These are phyloP conservation scores for Parnassius mnemosyne DNA, from an alignment of 2,888 invertebrate genomes.

Conservation along the genomic window DNA sequence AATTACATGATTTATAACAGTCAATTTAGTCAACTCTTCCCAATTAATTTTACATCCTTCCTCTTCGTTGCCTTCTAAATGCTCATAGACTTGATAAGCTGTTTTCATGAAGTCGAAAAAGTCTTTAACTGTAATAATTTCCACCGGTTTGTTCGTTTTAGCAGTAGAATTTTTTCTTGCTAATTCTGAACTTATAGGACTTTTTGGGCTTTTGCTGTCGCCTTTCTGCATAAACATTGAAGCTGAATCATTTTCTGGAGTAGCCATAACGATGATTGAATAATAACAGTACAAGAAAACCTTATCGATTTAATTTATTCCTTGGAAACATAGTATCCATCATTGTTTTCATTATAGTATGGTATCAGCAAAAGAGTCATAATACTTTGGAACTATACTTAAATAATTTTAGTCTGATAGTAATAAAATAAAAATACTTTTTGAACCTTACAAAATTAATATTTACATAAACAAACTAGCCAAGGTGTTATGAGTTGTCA, in stretches of 20 bases:
- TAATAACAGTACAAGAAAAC: conserved; percentile 12
- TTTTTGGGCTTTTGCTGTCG: conserved; percentile 46
- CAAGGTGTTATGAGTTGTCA: conserved; percentile 13
- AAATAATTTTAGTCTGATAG: conserved; percentile 12
- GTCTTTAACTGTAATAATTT: conserved; percentile 84
- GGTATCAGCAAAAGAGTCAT: conserved; percentile 1
- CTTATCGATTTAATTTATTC: conserved; percentile 28
- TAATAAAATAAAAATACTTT: conserved; percentile 17
- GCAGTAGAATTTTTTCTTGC: conserved; percentile 48
- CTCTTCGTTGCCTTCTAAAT: conserved; percentile 67
- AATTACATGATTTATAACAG: conserved; percentile 71
- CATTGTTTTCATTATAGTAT: background rate
- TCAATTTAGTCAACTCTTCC: conserved; percentile 75
- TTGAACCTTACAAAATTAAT: conserved; percentile 15
- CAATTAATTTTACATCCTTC: conserved; percentile 71
- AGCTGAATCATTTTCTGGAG: conserved; percentile 54
- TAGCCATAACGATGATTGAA: conserved; percentile 51
- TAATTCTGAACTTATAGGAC: conserved; percentile 47
- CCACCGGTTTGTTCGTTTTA: conserved; percentile 58
- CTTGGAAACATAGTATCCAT: conserved; percentile 22
- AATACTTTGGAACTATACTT: background rate
- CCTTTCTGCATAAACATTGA: conserved; percentile 67
- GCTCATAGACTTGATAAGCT: conserved; percentile 84
- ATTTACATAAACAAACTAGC: conserved; percentile 21
- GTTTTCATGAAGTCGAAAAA: conserved; percentile 87